phyloP scores from a whole-genome alignment of 2,113 vertebrate genomes.

The Theristicus caerulescens region DNA sequence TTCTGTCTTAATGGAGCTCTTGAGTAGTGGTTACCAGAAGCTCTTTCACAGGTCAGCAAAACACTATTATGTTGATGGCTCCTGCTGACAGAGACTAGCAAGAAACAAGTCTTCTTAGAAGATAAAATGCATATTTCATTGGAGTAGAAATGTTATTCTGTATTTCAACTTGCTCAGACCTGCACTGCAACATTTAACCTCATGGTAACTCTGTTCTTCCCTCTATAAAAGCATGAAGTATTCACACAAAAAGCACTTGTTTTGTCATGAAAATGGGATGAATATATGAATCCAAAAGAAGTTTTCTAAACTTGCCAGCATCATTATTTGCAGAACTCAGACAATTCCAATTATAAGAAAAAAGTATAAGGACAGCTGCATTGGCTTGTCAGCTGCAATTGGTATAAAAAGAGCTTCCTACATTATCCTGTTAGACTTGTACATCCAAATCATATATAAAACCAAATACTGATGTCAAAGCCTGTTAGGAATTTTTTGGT shows the following conservation, averaged over 20 bases:
- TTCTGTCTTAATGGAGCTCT: slow-evolving; percentile 61
- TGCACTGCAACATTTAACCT: slow-evolving; percentile 43
- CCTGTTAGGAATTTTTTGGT: background rate
- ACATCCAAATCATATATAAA: background rate
- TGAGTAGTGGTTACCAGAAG: slow-evolving; percentile 54
- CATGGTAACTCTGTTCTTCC: slow-evolving; percentile 8
- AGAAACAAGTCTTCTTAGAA: slow-evolving; percentile 62
- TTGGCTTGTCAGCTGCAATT: background rate
- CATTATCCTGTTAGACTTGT: background rate
- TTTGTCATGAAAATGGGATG: slow-evolving; percentile 38
- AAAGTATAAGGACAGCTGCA: background rate
- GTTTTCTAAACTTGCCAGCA: background rate
- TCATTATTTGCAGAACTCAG: background rate
- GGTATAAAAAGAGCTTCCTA: background rate
- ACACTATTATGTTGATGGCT: slow-evolving; percentile 56
- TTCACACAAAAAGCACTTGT: background rate
- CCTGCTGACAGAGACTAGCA: slow-evolving; percentile 55
- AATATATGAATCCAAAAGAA: slow-evolving; percentile 25
- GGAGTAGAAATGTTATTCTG: slow-evolving; percentile 40
- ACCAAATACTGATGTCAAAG: background rate
- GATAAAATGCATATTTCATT: slow-evolving; percentile 63
- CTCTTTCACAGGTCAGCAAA: slow-evolving; percentile 72
- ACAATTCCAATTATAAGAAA: background rate
- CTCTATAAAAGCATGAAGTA: slow-evolving; percentile 20
- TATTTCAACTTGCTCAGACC: slow-evolving; percentile 46